Conservation (phyloP, 2,113 vertebrate genomes). For the Axis porcinus region DNA sequence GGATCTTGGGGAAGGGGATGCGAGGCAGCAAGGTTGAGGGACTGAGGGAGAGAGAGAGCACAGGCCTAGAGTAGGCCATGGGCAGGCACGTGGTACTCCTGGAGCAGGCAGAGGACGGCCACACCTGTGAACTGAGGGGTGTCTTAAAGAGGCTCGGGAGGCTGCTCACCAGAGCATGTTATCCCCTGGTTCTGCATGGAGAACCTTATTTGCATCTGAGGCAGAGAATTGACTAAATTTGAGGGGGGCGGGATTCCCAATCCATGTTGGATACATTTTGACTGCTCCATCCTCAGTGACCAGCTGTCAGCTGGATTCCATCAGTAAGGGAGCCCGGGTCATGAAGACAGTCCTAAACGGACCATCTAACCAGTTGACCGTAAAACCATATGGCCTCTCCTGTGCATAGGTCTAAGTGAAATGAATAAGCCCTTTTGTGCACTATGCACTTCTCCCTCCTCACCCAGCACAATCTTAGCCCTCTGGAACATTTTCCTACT, state of each 20-base stretch:
- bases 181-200: background rate
- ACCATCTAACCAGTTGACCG: no score
- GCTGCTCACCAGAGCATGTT: rapidly evolving
- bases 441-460: background rate
- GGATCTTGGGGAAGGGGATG: no score
- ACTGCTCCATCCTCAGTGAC: background rate
- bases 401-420: background rate
- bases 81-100: background rate
- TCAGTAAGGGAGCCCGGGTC: background rate
- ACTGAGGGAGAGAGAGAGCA: no score
- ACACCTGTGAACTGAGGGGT: background rate
- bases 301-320: background rate
- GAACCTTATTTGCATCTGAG: background rate
- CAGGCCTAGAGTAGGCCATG: background rate
- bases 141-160: background rate
- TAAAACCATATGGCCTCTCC: background rate
- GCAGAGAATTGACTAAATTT: background rate
- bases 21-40: background rate
- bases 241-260: background rate
- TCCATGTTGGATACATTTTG: background rate
- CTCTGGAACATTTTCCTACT: background rate
- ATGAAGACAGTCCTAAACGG: background rate
- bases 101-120: background rate
- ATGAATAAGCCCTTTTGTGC: background rate
- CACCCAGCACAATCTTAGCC: background rate